Base-by-base conservation (phyloP, 1,140 invertebrate species). In the Hirudo medicinalis region DNA sequence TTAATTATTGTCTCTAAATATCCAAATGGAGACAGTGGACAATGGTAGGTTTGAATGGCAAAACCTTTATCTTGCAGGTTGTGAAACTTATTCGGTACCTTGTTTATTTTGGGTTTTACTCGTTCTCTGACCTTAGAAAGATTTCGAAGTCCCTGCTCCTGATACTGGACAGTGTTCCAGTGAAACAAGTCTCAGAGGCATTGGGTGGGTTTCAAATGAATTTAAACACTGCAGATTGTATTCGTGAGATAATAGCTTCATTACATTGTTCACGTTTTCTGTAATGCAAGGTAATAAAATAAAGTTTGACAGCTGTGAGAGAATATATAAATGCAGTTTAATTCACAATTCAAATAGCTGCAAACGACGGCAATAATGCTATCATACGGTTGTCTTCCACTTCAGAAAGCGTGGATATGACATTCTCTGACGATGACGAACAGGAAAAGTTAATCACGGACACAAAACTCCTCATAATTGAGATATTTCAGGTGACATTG, bases 101-200 rank as follows among this genome's bases (percentile, higher is more conserved):
- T 73, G 96, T 98, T 67, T 97, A 97, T 80, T 99, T 99, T 85
- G 96, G 96, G 27, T 99, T 99, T 85, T 97, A 92, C 83, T 93
- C 91, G 81, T 99, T 99, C 81, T 92, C 89, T 81, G 93, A 97
- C 83, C 84, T 99, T 19, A 84, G 98, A n/a, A 86, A 91, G 71
- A 82, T 99, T 73, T 96, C 94, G 0, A 94, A 95, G 84, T 98
- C 93, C 0, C 81, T 99, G 40, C 86, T 99, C 0, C 91, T 88
- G 76, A 97, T 97, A 74, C 84, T 98, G 66, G 93, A 86, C 75
- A 78, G 77, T 75, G 76, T 79, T 17, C 78, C 79, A 0, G 29
- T 25, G 3, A 63, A 63, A 32, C 29, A 25, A 11, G 29, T 63
- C 57, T 22, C 29, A 32, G 29, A 63, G 17, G 57, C 22, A 63